phyloP scores from a whole-genome alignment of 2,888 invertebrate species.

The Drosophila paramelanica region DNA sequence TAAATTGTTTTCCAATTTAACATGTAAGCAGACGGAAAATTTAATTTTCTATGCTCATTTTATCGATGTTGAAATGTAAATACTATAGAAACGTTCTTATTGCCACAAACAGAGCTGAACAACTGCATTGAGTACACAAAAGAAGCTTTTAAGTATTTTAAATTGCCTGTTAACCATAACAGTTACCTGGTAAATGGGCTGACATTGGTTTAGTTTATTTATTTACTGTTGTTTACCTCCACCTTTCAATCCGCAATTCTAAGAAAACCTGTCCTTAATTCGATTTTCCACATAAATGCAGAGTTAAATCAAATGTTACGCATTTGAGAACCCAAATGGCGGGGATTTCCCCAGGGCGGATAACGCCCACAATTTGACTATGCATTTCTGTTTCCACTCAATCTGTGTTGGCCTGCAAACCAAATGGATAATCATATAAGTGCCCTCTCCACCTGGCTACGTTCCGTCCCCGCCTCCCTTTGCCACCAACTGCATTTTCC shows the following conservation, averaged over 20 bases:
- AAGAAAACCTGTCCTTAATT: conserved; percentile 4
- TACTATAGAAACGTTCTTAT: no score
- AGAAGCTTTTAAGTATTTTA: no score
- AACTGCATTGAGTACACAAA: no score
- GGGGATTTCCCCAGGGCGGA: background rate
- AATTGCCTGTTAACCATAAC: no score
- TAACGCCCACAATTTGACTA: conserved; percentile 17
- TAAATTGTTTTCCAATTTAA: no score
- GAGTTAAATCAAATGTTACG: conserved; percentile 12
- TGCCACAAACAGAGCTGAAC: no score
- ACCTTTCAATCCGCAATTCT: background rate
- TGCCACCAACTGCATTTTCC: conserved; percentile 3
- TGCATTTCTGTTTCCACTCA: conserved; percentile 22
- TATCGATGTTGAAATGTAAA: no score
- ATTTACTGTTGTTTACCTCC: background rate
- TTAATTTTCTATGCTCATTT: no score
- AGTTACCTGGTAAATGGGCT: background rate
- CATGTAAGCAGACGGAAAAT: no score
- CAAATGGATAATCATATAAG: conserved; percentile 17
- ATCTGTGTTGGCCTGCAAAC: conserved; percentile 18
- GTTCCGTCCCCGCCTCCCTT: background rate
- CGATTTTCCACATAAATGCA: conserved; percentile 46
- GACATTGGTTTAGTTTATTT: background rate
- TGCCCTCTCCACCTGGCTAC: conserved; percentile 1
- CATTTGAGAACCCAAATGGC: conserved; percentile 6